These are phyloP conservation scores for Hystrix brachyura DNA, from an alignment of 2,113 vertebrate genomes.

Conservation along the genomic window DNA sequence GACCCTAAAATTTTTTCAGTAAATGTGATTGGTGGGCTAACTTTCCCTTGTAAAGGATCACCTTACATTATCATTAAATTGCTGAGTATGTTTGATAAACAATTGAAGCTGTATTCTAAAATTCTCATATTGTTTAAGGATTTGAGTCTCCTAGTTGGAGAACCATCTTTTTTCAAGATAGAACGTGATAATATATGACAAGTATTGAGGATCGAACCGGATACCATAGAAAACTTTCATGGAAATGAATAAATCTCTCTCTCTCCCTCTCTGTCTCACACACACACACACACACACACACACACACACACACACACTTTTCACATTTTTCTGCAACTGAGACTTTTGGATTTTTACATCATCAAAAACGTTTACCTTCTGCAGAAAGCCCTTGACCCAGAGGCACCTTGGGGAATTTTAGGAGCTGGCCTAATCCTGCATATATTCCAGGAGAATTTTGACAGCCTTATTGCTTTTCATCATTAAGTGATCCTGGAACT, in stretches of 20 bases:
- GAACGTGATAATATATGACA: slow-evolving; percentile 16
- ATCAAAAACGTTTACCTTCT: slow-evolving; percentile 70
- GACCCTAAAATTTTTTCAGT: background rate
- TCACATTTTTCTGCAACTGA: slow-evolving; percentile 63
- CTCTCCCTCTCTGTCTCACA: background rate
- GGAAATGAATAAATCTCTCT: background rate
- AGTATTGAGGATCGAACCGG: slow-evolving; percentile 27
- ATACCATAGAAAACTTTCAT: background rate
- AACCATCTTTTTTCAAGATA: slow-evolving; percentile 8
- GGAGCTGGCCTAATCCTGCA: slow-evolving; percentile 76
- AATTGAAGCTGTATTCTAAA: background rate
- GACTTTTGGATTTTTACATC: slow-evolving; percentile 72
- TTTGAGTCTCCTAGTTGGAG: background rate
- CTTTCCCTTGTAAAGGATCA: slow-evolving; percentile 31
- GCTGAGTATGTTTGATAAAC: slow-evolving; percentile 16
- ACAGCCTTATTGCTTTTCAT: slow-evolving; percentile 81
- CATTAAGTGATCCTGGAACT: slow-evolving; percentile 78
- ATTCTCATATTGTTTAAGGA: slow-evolving; percentile 56
- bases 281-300: background rate
- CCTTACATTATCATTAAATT: slow-evolving; percentile 52
- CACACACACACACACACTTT: background rate
- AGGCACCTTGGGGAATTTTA: slow-evolving; percentile 74
- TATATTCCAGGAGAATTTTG: slow-evolving; percentile 77
- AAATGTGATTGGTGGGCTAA: background rate
- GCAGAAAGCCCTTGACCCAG: slow-evolving; percentile 77